Percentiles rank a stretch among this genome's conserved stretches.
Conservation (phyloP, 1,140 invertebrate species). For the Melanaphis sacchari region DNA sequence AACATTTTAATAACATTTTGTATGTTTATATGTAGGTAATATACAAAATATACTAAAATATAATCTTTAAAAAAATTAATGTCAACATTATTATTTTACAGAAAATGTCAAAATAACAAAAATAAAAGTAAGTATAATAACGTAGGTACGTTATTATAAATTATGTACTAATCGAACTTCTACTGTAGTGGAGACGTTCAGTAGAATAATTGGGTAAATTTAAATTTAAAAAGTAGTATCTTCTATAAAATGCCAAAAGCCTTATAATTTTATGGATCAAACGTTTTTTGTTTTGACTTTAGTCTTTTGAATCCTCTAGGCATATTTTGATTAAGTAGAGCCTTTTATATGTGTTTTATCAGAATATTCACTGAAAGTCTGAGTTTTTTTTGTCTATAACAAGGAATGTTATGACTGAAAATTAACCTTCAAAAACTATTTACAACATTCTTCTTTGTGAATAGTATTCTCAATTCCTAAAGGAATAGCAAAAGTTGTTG, state of each 20-base stretch:
- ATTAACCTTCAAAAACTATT: neutral
- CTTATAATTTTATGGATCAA: neutral
- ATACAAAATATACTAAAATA: neutral
- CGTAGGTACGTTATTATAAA: too few relatives aligned
- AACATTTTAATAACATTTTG: neutral
- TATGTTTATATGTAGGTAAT: neutral
- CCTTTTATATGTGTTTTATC: neutral
- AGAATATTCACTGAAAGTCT: neutral
- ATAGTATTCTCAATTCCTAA: neutral
- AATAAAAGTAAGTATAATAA: neutral
- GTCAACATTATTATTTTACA: neutral
- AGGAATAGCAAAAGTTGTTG: neutral
- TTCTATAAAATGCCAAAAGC: neutral
- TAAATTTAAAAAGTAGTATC: neutral
- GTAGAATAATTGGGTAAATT: neutral
- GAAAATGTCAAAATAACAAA: neutral
- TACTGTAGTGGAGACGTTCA: too few relatives aligned
- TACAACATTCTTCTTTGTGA: neutral
- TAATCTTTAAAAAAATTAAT: neutral
- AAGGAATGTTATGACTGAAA: neutral
- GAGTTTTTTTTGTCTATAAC: neutral
- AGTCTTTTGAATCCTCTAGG: neutral
- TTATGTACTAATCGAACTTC: too few relatives aligned
- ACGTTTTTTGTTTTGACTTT: neutral
- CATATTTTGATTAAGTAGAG: neutral